Conservation (phyloP, 2,113 vertebrate genomes). For the Rhadina sibilatrix region DNA sequence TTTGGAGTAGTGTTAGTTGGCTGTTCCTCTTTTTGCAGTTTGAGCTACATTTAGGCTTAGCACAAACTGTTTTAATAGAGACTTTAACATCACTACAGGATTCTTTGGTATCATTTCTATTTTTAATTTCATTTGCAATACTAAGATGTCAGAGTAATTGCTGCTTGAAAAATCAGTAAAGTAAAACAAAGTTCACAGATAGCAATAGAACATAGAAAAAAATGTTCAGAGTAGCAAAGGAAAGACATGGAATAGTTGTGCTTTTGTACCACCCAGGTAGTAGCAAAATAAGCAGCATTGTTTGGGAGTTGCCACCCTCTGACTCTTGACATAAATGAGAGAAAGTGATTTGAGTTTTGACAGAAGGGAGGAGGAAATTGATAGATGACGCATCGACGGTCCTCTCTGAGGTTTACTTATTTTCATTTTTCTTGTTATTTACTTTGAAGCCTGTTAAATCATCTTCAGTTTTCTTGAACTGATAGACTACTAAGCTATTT, state of each 20-base stretch:
- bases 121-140: background rate
- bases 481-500: background rate
- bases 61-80: background rate
- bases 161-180: background rate
- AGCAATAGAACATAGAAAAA: background rate
- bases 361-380: background rate
- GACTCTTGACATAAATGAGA: background rate
- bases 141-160: background rate
- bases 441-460: background rate
- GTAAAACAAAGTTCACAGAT: background rate
- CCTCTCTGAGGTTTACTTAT: background rate
- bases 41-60: background rate
- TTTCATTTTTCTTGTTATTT: background rate
- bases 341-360: background rate
- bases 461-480: background rate
- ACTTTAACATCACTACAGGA: background rate
- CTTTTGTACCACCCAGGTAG: background rate
- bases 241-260: background rate
- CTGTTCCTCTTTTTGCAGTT: background rate
- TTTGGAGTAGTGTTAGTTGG: background rate
- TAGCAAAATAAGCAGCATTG: background rate
- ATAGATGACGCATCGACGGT: background rate
- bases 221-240: background rate
- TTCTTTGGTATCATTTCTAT: background rate
- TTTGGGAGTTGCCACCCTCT: background rate